A percentile compares a stretch with the other conserved stretches of the same genome.
phyloP scores from a whole-genome alignment of 2,113 vertebrate species.

The Panthera uncia region DNA sequence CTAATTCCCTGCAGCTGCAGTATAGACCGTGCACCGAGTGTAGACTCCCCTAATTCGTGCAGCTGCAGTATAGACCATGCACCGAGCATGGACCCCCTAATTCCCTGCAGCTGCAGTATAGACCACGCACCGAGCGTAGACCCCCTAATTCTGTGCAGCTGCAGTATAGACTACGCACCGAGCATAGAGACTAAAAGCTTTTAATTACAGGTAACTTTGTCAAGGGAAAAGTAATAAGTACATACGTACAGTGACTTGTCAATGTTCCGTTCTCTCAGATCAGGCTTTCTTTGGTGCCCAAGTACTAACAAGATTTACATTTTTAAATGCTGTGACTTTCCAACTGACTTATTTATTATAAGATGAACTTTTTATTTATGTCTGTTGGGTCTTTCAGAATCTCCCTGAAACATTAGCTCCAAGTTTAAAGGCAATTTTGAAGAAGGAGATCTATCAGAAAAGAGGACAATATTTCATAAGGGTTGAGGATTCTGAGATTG shows the following conservation, averaged over 20 bases:
- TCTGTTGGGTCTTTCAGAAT: conserved; percentile 72
- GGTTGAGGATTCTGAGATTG: conserved; percentile 77
- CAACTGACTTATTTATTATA: not conserved
- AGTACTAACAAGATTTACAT: not conserved
- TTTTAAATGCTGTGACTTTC: not conserved
- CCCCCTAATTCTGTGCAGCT: not conserved
- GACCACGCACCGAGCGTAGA: no score
- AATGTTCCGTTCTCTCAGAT: not conserved
- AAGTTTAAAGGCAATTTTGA: conserved; percentile 77
- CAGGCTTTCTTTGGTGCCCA: not conserved
- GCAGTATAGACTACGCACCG: not conserved
- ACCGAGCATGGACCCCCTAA: no score
- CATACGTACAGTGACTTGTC: not conserved
- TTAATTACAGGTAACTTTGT: not conserved
- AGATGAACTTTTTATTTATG: not conserved
- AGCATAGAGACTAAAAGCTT: not conserved
- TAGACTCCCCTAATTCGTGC: not conserved
- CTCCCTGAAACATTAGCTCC: conserved; percentile 78
- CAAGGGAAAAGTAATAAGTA: not conserved
- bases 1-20: not conserved
- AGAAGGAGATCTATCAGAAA: conserved; percentile 74
- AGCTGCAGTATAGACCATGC: no score
- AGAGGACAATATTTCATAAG: conserved; percentile 78
- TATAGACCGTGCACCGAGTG: no score
- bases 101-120: no score